Base-by-base conservation (phyloP, 2,888 invertebrate species). In the Cataglyphis livida region DNA sequence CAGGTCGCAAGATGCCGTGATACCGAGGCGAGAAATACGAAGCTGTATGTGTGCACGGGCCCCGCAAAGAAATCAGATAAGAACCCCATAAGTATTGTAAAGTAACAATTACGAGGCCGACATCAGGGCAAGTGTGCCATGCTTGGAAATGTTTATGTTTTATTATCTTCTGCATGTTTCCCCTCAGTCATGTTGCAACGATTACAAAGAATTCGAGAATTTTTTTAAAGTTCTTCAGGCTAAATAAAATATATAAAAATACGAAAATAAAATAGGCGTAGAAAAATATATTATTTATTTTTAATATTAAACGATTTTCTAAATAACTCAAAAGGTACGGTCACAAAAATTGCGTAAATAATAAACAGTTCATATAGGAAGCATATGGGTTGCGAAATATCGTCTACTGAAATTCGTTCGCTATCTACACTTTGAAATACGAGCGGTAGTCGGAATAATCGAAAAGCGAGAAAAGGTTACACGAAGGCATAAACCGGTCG, bases 101-200 rank as follows among this genome's bases (percentile, higher is more conserved):
- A 85, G 32, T 85, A 85, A 85, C 85, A 79, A 85, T 70, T 81
- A 66, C 59, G 57, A 28, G 38, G 71, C 38, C 25, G 32, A 48
- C 51, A 28, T 62, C 41, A 12, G 38, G 48, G 57, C 35, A 79
- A 79, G 71, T 78, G 32, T 41, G 28, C n/a, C 38, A 76, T 73
- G 35, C n/a, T 21, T n/a, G 18, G 32, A 71, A 54, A 32, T 73
- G 59, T 59, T 73, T 28, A 28, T 28, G 25, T 28, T 28, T 28
- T 59, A 59, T 32, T 78, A 28, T 41, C 12, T 51, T 79, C 59
- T 25, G 32, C 51, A 51, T n/a, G 59, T 41, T 41, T 59, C 32
- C 18, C 32, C 18, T 5, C 28, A 81, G n/a, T 64, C 41, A 54
- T 4, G 12, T 28, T 3, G 0, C 48, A 25, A 1, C 41, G 18